Conservation (phyloP, 2,113 vertebrate genomes). For the Arenaria interpres region DNA sequence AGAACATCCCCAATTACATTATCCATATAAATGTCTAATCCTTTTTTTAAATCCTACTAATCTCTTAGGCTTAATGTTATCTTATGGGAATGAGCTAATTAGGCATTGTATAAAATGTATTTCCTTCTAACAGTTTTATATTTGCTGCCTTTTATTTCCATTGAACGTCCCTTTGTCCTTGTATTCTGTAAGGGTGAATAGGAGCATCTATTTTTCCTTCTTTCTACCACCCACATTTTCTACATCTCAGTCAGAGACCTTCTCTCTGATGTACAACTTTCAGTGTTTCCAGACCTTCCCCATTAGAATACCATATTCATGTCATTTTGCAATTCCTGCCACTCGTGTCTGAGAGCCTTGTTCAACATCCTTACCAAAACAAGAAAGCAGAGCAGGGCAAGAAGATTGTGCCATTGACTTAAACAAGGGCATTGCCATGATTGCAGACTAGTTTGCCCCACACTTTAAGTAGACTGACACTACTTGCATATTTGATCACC, state of each 20-base stretch:
- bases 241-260: not conserved
- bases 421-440: not conserved
- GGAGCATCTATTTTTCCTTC: not conserved
- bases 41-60: constrained; percentile 61
- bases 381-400: not conserved
- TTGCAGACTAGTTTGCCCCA: not conserved
- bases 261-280: not conserved
- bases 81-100: constrained; percentile 58
- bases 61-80: constrained; percentile 55
- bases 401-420: not conserved
- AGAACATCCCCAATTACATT: constrained; percentile 51
- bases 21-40: constrained; percentile 65
- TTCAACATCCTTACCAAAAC: not conserved
- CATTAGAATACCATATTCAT: not conserved
- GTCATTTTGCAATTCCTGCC: not conserved
- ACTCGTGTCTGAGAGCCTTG: not conserved
- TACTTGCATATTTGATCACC: not conserved
- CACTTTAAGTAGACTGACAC: not conserved
- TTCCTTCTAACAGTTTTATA: constrained; percentile 21
- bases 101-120: constrained; percentile 11
- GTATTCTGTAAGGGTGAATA: not conserved
- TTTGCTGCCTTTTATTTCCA: constrained; percentile 13
- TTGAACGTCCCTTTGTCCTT: not conserved
- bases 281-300: not conserved
- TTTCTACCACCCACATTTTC: not conserved